Evolutionary conservation across 2,113 vertebrate species (phyloP), one percentile per base, ranked within the genome.

Genomic region (Mastomys natalensis): DNA sequence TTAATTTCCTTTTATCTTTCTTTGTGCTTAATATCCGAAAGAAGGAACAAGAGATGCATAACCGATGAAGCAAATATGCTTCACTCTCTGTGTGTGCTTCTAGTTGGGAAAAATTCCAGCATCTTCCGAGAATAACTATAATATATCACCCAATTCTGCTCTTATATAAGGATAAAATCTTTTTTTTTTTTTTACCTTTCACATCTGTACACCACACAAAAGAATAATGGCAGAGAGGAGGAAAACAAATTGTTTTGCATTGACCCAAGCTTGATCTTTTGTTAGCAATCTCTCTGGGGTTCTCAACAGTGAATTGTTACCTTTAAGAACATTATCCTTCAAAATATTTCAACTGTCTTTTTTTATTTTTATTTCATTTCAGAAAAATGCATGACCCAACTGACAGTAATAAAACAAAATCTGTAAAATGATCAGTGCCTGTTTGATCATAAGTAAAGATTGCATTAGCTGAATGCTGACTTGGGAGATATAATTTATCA

Each of bases 321-420:
- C 64, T 95, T 94, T 53, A 29, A 95, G 70, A 94, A 90, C 15
- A 93, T 94, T 96, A 95, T 93, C 84, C 95, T 97, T 96, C 84
- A 97, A 97, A 94, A 97, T 92, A 95, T 81, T 96, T 90, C 84
- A 94, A 88, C 22, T 68, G 31, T 5, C 53, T 95, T 9, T 81
- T 81, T 68, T 89, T 89, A 55, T 82, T 94, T 92, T 86, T 45
- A 40, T 93, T 95, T 91, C 84, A 96, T 76, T 86, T 94, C 21
- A 92, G 74, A 93, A 96, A 97, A 97, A 95, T 82, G 37, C 90
- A 90, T 97, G 92, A 94, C 70, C 85, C 93, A 81, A 86, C 45
- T 95, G 87, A 96, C 80, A 94, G 74, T 81, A 94, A 96, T 93
- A 95, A 97, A 98, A 97, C 70, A 97, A 93, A 96, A 95, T 93